These are phyloP conservation scores for Apoderus coryli DNA, from an alignment of 2,888 invertebrate species.

Conservation along the genomic window DNA sequence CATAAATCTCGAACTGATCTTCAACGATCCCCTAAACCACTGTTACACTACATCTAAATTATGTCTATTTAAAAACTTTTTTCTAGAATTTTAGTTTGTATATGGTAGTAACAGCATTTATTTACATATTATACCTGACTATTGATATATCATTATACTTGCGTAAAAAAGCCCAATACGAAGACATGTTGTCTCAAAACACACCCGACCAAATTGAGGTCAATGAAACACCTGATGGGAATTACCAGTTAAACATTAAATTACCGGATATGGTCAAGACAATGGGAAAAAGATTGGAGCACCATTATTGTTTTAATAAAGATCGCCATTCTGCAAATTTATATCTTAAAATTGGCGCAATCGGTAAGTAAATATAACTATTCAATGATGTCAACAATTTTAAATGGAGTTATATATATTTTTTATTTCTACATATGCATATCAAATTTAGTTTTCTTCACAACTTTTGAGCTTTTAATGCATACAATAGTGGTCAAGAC, in stretches of 20 bases:
- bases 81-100: conserved; percentile 46
- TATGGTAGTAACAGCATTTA: conserved; percentile 41
- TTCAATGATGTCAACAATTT: too few species aligned
- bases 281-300: conserved; percentile 32
- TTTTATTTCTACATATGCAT: too few species aligned
- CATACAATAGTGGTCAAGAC: too few species aligned
- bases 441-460: too few species aligned
- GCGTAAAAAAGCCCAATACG: conserved; percentile 31
- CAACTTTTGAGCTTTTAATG: too few species aligned
- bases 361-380: conserved; percentile 41
- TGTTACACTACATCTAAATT: too few species aligned
- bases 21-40: too few species aligned
- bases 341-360: conserved; percentile 58
- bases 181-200: conserved; percentile 20
- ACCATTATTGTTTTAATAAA: conserved; percentile 48
- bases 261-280: conserved; percentile 32
- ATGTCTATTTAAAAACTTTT: conserved; percentile 9
- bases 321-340: conserved; percentile 60
- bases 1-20: too few species aligned
- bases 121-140: conserved; percentile 46
- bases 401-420: too few species aligned
- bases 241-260: conserved; percentile 26
- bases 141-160: conserved; percentile 47
- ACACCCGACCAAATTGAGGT: conserved; percentile 21
- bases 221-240: conserved; percentile 22